Conservation (phyloP, 2,888 invertebrate species). For the Aporophyla nigra region DNA sequence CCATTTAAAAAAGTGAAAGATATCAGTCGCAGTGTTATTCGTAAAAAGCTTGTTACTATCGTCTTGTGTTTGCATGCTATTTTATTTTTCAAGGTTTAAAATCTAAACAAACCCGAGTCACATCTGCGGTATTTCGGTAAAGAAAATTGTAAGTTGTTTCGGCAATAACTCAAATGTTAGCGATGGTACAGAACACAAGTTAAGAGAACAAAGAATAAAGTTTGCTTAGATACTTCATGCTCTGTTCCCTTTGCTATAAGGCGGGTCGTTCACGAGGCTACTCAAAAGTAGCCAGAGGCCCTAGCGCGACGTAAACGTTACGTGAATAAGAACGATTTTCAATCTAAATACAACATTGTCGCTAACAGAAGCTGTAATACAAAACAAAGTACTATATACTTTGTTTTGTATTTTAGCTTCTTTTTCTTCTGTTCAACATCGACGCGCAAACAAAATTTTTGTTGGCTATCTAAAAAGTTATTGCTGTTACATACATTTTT, state of each 20-base stretch:
- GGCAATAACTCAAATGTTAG: conserved; percentile 62
- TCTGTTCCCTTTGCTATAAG: conserved; percentile 44
- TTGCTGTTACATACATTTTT: too few relatives aligned
- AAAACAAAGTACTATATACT: too few relatives aligned
- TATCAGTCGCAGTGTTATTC: background rate
- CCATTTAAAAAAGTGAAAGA: background rate
- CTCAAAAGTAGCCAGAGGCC: background rate
- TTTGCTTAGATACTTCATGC: conserved; percentile 54
- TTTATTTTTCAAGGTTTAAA: conserved; percentile 19
- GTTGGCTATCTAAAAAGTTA: too few relatives aligned
- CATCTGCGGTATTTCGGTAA: conserved; percentile 37
- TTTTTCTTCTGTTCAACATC: too few relatives aligned
- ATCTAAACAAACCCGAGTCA: conserved; percentile 34
- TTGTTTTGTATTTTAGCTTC: too few relatives aligned
- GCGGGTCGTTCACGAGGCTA: background rate
- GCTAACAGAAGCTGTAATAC: too few relatives aligned
- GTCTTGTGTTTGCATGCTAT: background rate
- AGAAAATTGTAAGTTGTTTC: conserved; percentile 54
- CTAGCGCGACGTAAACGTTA: background rate
- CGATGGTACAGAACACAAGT: conserved; percentile 54
- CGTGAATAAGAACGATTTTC: background rate
- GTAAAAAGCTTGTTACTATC: background rate
- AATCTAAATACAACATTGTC: background rate
- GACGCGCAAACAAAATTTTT: too few relatives aligned
- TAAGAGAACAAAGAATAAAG: conserved; percentile 59